Base-by-base conservation (phyloP, 2,888 invertebrate species). In the Scaptomyza reducta region DNA sequence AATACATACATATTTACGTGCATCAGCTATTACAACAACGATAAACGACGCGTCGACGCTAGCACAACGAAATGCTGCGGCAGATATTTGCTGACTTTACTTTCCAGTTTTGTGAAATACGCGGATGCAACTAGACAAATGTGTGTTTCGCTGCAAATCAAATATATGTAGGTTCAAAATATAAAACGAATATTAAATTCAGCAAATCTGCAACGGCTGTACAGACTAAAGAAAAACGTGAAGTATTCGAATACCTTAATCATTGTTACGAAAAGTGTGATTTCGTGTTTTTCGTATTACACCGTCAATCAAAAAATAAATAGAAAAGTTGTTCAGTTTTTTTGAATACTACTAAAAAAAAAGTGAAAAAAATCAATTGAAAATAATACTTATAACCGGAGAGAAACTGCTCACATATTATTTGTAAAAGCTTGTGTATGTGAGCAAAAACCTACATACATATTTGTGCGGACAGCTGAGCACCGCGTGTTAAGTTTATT, bases 91-190 rank as follows among this genome's bases (percentile, higher is more conserved):
- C 73, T 73, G 79, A 81, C 88, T 89, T 58, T 86, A 70, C 76
- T 69, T 79, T 89, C 89, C 82, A 89, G 90, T 89, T 88, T 89
- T 70, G 81, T 84, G 79, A 77, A 86, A 84, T 86, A 79, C 89
- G 88, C 87, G 79, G 77, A 80, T 79, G 78, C 78, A 82, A 71
- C 65, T 84, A 84, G 90, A 88, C 81, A 79, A 67, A 60, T 22
- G 61, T n/a, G 27, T 14, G 35, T n/a, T 18, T 31, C 3, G 10
- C 25, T 45, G n/a, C 18, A 65, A 57, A 61, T 50, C 41, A 49
- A 56, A 22, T 67, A 53, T 59, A 73, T 54, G 53, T 22, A 35
- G 25, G 10, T 10, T 9, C 1, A 68, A 55, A 70, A 53, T 16
- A 50, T 38, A 33, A 22, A 27, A 25, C 55, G 45, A 44, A 56